A percentile compares a stretch with the other conserved stretches of the same genome.
These are phyloP conservation scores for Xestia ashworthii DNA, from an alignment of 2,888 invertebrate species.

Conservation along the genomic window DNA sequence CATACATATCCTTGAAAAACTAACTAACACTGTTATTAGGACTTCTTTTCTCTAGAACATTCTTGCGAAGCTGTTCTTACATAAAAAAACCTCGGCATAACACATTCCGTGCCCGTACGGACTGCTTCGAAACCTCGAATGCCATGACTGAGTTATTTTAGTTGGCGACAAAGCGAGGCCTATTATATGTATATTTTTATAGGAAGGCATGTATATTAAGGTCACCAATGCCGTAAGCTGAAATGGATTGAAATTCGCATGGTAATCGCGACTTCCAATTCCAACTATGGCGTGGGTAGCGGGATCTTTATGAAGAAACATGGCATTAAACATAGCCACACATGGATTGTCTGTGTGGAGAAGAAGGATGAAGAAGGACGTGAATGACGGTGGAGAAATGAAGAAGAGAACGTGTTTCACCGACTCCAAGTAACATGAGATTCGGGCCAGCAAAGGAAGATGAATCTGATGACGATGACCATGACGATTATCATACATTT, in stretches of 20 bases:
- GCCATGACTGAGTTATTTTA: constrained; percentile 55
- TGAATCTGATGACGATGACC: neutral
- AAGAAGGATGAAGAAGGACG: neutral
- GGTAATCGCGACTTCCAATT: neutral
- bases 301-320: neutral
- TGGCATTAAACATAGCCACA: neutral
- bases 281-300: neutral
- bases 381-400: neutral
- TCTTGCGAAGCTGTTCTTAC: constrained; percentile 20
- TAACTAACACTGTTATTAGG: neutral
- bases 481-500: too few species aligned
- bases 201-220: constrained; percentile 22
- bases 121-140: constrained; percentile 55
- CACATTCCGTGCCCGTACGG: constrained; percentile 42
- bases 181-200: constrained; percentile 25
- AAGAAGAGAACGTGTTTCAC: neutral
- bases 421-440: neutral
- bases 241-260: constrained; percentile 30
- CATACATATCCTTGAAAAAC: constrained; percentile 23
- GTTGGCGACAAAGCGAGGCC: constrained; percentile 54
- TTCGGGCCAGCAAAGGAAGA: neutral
- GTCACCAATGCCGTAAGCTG: constrained; percentile 23
- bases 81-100: neutral
- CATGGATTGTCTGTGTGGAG: neutral
- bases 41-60: constrained; percentile 10